Conservation (phyloP, 2,113 vertebrate genomes). For the Sinocyclocheilus anophthalmus region DNA sequence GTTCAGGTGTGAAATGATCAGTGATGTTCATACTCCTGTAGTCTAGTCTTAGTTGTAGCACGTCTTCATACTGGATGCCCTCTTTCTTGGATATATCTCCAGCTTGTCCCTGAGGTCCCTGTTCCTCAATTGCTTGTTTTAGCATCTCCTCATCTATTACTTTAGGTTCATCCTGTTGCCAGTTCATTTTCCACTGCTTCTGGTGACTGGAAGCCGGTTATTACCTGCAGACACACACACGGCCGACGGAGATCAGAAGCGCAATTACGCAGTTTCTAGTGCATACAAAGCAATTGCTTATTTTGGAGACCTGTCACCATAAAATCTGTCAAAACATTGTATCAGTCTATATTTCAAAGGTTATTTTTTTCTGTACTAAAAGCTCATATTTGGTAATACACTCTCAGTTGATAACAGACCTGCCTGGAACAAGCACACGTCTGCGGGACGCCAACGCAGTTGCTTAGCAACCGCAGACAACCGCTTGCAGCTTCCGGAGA, state of each 20-base stretch:
- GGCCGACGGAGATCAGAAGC: not conserved
- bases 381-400: not conserved
- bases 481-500: constrained; percentile 3
- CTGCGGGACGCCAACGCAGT: constrained; percentile 40
- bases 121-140: constrained; percentile 75
- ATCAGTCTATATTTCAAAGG: not conserved
- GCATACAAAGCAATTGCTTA: not conserved
- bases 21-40: constrained; percentile 78
- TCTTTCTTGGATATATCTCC: constrained; percentile 68
- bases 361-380: not conserved
- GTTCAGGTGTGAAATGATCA: not conserved
- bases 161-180: constrained; percentile 67
- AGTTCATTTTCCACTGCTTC: constrained; percentile 66
- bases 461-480: constrained; percentile 66
- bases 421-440: not conserved
- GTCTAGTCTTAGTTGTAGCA: constrained; percentile 79
- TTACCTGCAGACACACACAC: constrained; percentile 9
- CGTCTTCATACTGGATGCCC: constrained; percentile 72
- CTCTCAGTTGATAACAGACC: not conserved
- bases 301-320: not conserved
- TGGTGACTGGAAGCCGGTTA: not conserved
- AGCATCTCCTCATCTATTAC: constrained; percentile 82
- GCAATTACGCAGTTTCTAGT: no score
- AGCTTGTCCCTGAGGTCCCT: constrained; percentile 69
- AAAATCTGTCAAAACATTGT: not conserved